Evolutionary conservation across 2,797 vertebrate species (phyloP), one percentile per base, ranked within the genome.

Genomic region (Malacoctenus gilli): DNA sequence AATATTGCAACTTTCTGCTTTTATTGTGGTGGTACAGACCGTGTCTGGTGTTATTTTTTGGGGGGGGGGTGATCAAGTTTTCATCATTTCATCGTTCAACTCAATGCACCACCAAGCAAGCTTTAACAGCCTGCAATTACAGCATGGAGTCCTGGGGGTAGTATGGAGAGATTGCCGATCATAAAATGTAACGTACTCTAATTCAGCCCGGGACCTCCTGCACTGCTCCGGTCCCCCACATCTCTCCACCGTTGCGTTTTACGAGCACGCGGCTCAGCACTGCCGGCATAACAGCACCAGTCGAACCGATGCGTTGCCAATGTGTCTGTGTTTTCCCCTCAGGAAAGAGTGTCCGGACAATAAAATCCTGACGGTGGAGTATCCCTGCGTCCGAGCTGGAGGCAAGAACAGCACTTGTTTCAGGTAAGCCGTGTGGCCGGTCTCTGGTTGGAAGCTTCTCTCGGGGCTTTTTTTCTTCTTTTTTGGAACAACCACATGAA

Each of bases 361-460:
- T 61, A 91, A 92, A 61, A 89, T 93, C 51, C 15, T 92, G 73
- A 93, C 91, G 0, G 85, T 92, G 82, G 89, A 90, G 75, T 93
- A 93, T 77, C 70, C 88, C 2, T 93, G 92, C 32, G 49, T 80
- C 43, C 77, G 81, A 67, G 69, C 88, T 1, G 87, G 86, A 15
- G 92, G 91, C 41, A 88, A 89, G 73, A 88, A 84, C 47, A 70
- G 84, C 77, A 91, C 83, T 32, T 93, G 92, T 74, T 90, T 91
- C 79, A 91, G 92, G 92, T 93, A 83, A 79, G 88, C 55, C 25
- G 22, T 20, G 2, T 25, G 3, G 13, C n/a, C 22, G 38, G 31
- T 4, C 40, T 19, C n/a, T 4, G 9, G 1, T 2, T 4, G 4
- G 6, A n/a, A n/a, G n/a, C n/a, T n/a, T n/a, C n/a, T n/a, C n/a